A percentile compares a stretch with the other conserved stretches of the same genome.
Conservation (phyloP, 2,113 vertebrate genomes). For the Brienomyrus longianalis region DNA sequence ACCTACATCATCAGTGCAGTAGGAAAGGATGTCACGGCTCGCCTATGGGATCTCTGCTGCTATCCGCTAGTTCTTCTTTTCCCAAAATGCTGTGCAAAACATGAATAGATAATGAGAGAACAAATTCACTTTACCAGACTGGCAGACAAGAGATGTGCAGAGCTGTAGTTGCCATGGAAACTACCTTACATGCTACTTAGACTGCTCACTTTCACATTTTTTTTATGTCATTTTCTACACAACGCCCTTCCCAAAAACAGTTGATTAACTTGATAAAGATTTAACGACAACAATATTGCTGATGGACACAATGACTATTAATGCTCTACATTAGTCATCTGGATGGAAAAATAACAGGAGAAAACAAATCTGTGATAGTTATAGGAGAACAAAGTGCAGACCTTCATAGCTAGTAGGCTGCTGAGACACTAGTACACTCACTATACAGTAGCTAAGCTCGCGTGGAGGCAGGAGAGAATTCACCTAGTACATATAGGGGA, state of each 20-base stretch:
- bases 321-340: background rate
- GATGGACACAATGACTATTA: background rate
- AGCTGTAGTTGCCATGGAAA: background rate
- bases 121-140: background rate
- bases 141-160: background rate
- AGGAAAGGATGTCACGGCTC: background rate
- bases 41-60: background rate
- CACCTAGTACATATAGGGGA: background rate
- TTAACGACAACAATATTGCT: background rate
- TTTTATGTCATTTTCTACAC: background rate
- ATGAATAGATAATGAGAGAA: background rate
- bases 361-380: background rate
- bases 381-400: background rate
- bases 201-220: background rate
- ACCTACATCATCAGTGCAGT: background rate
- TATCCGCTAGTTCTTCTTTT: background rate
- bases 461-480: background rate
- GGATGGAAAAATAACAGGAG: background rate
- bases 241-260: background rate
- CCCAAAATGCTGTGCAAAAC: background rate
- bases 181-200: background rate
- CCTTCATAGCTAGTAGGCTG: background rate
- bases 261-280: background rate
- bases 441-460: background rate
- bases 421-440: background rate